A percentile compares a stretch with the other conserved stretches of the same genome.
phyloP scores from a whole-genome alignment of 2,888 invertebrate species.

The Eupithecia inturbata region DNA sequence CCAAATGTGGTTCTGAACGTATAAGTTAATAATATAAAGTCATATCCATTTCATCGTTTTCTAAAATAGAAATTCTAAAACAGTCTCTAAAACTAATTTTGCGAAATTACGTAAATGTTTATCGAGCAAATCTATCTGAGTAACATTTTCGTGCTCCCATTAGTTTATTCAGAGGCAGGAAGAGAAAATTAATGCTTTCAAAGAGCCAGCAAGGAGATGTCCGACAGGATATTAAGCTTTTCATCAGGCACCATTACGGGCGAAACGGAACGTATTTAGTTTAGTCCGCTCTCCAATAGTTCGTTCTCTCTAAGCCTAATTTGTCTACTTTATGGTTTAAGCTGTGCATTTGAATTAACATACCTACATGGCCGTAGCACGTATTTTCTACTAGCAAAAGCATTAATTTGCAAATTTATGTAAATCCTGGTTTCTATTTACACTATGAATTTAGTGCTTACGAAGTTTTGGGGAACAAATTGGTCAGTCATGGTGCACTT shows the following conservation, averaged over 20 bases:
- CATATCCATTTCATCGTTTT: no score
- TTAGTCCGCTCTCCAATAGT: conserved; percentile 46
- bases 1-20: background rate
- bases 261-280: conserved; percentile 46
- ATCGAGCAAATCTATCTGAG: conserved; percentile 34
- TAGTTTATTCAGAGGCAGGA: conserved; percentile 64
- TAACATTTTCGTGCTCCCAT: conserved; percentile 49
- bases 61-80: background rate
- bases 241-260: conserved; percentile 64
- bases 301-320: conserved; percentile 48
- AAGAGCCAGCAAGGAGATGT: conserved; percentile 59
- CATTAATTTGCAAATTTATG: conserved; percentile 34
- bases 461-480: conserved; percentile 11
- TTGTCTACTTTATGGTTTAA: conserved; percentile 49
- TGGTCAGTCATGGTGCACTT: background rate
- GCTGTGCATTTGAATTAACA: conserved; percentile 41
- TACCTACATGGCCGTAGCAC: conserved; percentile 21
- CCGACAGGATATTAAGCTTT: conserved; percentile 71
- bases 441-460: conserved; percentile 21
- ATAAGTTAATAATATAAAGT: background rate
- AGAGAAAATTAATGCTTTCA: conserved; percentile 71
- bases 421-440: conserved; percentile 27
- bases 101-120: conserved; percentile 26
- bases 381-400: conserved; percentile 24
- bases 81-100: conserved; percentile 38